Base-by-base conservation (phyloP, 2,888 invertebrate species). In the Hoplodrina ambigua region DNA sequence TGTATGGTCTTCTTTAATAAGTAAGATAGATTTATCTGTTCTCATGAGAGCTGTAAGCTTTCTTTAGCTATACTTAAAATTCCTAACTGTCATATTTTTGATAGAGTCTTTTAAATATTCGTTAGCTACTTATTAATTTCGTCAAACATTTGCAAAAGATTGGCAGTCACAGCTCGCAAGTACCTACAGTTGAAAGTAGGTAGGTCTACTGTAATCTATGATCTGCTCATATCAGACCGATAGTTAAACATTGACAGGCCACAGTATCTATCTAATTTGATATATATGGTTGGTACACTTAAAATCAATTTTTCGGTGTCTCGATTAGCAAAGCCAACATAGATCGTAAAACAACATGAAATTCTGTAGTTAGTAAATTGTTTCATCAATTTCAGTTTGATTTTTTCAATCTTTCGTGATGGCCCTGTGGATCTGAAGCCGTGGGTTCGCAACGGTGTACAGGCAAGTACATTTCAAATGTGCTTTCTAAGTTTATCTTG, bases 1-100 rank as follows among this genome's bases (percentile, higher is more conserved):
- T 54, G 44, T 49, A 54, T 25, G 49, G n/a, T 64, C 55, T 15
- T 25, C 53, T 50, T 25, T n/a, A 53, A 49, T 63, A 74, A 56
- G n/a, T 20, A 30, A 13, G 4, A 19, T 20, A 10, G 13, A 11
- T 33, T 46, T 53, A 33, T 33, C n/a, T 44, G n/a, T 61, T 15
- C 11, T 20, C 5, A 46, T 17, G 20, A 64, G n/a, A 19, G 19
- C n/a, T 50, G n/a, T 50, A 33, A 20, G 52, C 19, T 52, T 20
- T 11, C n/a, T 37, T 56, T n/a, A 56, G n/a, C 37, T n/a, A 11
- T 46, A 46, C 46, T 46, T 46, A 46, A 46, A 46, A 46, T 46
- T 15, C 15, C 46, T 44, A 44, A 15, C 44, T 44, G 44, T 44
- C 44, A 11, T 15, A 44, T 1, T 44, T 37, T 37, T 8, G 8